A percentile compares a stretch with the other conserved stretches of the same genome.
phyloP scores from a whole-genome alignment of 2,888 invertebrate genomes.

The Tribolium freemani region DNA sequence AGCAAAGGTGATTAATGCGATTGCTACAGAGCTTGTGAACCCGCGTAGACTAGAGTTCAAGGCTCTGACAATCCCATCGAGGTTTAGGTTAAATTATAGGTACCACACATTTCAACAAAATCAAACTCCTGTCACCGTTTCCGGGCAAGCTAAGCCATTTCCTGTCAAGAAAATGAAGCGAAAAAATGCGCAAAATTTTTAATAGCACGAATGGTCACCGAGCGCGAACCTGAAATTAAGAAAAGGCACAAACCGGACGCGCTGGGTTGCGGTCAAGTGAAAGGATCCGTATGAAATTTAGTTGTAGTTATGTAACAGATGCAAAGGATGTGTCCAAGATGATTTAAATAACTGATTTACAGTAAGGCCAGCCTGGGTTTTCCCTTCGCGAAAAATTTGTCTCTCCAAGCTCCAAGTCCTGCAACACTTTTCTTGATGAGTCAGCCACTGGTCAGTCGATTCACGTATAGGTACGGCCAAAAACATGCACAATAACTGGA shows the following conservation, averaged over 20 bases:
- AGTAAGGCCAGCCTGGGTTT: conserved; percentile 34
- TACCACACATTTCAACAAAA: not conserved
- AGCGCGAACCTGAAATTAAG: conserved; percentile 56
- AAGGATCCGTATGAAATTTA: conserved; percentile 61
- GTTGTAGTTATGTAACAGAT: conserved; percentile 59
- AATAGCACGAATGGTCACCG: conserved; percentile 39
- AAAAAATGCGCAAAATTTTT: conserved; percentile 14
- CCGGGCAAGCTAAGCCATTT: not conserved
- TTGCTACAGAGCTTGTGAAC: conserved; percentile 37
- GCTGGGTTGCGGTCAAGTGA: conserved; percentile 61
- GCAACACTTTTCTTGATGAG: conserved; percentile 13
- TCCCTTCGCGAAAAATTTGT: conserved; percentile 32
- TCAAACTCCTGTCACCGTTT: not conserved
- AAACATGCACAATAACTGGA: conserved; percentile 54
- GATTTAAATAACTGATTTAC: conserved; percentile 32
- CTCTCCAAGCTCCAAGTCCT: not conserved
- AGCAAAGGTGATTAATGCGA: conserved; percentile 35
- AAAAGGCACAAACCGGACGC: conserved; percentile 55
- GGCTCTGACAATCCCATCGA: conserved; percentile 28
- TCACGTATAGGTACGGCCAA: conserved; percentile 53
- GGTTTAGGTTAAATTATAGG: conserved; percentile 9
- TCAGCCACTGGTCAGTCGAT: conserved; percentile 47
- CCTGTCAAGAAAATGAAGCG: not conserved
- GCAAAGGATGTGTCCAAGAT: conserved; percentile 42
- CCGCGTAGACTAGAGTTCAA: conserved; percentile 40